phyloP scores from a whole-genome alignment of 2,113 vertebrate genomes.

The Phyllostomus hastatus region DNA sequence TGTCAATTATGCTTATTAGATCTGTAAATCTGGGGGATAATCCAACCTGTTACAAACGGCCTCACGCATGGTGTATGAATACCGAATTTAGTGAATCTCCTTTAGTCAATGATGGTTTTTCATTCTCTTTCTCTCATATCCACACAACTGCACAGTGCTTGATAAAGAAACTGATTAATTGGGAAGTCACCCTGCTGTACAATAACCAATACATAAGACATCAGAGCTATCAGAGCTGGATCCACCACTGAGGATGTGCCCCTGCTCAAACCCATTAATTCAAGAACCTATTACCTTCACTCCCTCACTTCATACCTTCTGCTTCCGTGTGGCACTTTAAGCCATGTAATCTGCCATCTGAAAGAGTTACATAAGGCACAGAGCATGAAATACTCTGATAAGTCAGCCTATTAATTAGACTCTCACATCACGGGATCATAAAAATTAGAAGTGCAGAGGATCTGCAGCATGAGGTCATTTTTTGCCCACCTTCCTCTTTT shows the following conservation, averaged over 20 bases:
- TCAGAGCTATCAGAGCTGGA: not conserved
- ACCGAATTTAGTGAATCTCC: not conserved
- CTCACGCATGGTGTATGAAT: not conserved
- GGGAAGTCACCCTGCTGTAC: not conserved
- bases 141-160: not conserved
- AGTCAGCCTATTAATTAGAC: not conserved
- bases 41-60: constrained; percentile 38
- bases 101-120: constrained; percentile 23
- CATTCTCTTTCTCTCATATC: not conserved
- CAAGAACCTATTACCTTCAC: not conserved
- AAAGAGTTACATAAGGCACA: not conserved
- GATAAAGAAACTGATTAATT: not conserved
- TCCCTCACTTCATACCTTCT: not conserved
- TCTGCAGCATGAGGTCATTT: constrained; percentile 45
- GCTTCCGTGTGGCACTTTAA: not conserved
- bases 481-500: not conserved
- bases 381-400: not conserved
- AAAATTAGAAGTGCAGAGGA: constrained; percentile 22
- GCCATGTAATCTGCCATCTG: not conserved
- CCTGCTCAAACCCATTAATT: not conserved
- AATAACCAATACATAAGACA: not conserved
- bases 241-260: not conserved
- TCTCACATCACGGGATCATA: not conserved
- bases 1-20: constrained; percentile 63
- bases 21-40: constrained; percentile 53